Percentiles rank a stretch among this genome's conserved stretches.
phyloP scores from a whole-genome alignment of 1,140 invertebrate species.

The Lineus longissimus region DNA sequence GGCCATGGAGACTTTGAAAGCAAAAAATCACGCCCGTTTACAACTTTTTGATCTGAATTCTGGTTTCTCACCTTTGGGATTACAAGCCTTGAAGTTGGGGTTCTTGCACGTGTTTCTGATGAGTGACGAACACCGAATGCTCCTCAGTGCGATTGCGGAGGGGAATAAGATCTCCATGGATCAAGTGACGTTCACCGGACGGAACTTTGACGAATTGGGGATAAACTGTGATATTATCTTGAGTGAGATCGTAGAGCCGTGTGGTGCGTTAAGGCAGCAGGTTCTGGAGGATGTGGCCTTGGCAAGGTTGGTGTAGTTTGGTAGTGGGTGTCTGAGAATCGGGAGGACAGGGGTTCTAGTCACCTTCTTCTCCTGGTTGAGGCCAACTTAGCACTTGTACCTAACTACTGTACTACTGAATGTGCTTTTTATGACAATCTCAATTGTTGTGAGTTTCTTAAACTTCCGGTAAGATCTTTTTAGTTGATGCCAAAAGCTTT shows the following conservation, averaged over 20 bases:
- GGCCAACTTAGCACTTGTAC: no score
- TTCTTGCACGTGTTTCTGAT: conserved; percentile 20
- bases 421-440: no score
- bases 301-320: conserved; percentile 29
- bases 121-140: conserved; percentile 17
- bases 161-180: conserved; percentile 21
- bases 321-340: neutral
- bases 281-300: conserved; percentile 39
- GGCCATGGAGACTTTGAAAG: conserved; percentile 18
- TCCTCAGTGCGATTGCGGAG: conserved; percentile 18
- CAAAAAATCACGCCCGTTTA: neutral
- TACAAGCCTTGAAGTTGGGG: conserved; percentile 24
- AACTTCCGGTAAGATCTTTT: no score
- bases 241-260: conserved; percentile 35
- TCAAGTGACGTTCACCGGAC: conserved; percentile 17
- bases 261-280: conserved; percentile 34
- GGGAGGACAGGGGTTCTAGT: neutral
- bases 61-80: conserved; percentile 29
- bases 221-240: conserved; percentile 25
- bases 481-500: no score
- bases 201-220: conserved; percentile 15
- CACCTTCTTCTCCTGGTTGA: no score
- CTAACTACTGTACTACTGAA: no score
- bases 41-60: conserved; percentile 22
- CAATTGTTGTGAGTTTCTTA: no score